These are phyloP conservation scores for Euthynnus affinis DNA, from an alignment of 2,797 vertebrate species.

Conservation along the genomic window DNA sequence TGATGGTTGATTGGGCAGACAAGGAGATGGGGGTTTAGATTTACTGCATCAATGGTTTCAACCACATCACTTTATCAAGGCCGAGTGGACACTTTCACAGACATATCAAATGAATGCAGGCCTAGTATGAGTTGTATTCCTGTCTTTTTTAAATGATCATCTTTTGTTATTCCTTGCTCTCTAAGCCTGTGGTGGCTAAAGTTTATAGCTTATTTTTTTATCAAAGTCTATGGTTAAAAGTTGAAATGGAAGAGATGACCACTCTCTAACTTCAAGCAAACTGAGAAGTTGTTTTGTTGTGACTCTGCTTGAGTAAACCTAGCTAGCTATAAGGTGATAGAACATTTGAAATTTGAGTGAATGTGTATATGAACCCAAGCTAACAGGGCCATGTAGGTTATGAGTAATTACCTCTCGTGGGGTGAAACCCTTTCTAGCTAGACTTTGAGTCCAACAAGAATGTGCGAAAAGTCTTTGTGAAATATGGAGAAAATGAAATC, in stretches of 20 bases:
- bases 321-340: background rate
- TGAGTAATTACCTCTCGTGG: conserved; percentile 75
- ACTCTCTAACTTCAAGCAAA: conserved; percentile 2
- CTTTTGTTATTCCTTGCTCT: conserved; percentile 1
- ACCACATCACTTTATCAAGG: conserved; percentile 58
- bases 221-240: conserved; percentile 13
- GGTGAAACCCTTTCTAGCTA: conserved; percentile 49
- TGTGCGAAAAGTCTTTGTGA: conserved; percentile 59
- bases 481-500: conserved; percentile 67
- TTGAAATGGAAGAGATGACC: background rate
- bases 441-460: conserved; percentile 52
- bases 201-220: conserved; percentile 6
- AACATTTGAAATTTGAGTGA: conserved; percentile 39
- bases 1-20: conserved; percentile 63
- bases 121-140: conserved; percentile 10
- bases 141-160: background rate
- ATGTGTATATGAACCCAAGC: conserved; percentile 45
- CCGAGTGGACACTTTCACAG: conserved; percentile 41
- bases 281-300: conserved; percentile 21
- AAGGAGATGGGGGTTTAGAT: conserved; percentile 47
- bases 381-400: conserved; percentile 59
- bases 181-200: background rate
- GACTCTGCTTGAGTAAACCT: conserved; percentile 23
- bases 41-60: conserved; percentile 54
- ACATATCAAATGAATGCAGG: conserved; percentile 37